Evolutionary conservation across 2,113 vertebrate species (phyloP), one percentile per base, ranked within the genome.

Genomic region (Gallinago undulata): DNA sequence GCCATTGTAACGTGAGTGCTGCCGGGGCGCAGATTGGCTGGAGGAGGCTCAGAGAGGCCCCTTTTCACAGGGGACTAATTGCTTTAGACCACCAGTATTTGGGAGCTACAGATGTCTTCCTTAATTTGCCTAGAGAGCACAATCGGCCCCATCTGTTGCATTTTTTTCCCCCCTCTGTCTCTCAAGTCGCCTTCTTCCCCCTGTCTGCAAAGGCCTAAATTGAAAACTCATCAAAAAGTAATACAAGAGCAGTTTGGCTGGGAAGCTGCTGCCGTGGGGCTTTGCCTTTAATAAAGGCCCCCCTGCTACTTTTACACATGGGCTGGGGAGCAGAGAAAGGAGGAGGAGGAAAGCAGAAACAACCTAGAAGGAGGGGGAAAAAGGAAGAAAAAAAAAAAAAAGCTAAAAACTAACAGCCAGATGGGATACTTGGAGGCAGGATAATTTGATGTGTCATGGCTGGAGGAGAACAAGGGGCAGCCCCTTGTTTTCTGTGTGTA

Each of bases 221-320:
- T 99, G 99, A 99, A 99, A 99, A 99, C 99, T 99, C 99, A 99
- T 99, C 99, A 99, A 99, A 99, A 99, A 99, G 99, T 99, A 99
- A 99, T 99, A 99, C 98, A 99, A 98, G 98, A 99, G 98, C 99
- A 98, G 98, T 99, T 99, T 99, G 98, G 98, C 98, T 98, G 98
- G 97, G 94, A 98, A 98, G 98, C 98, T 98, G 98, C 98, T 98
- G 98, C 98, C 96, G 97, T 98, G 97, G 98, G 98, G 98, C 97
- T 98, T 98, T 98, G 96, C 97, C 97, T 98, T 98, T 98, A 98
- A 98, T 98, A 98, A 98, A 97, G 97, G 98, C 98, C 98, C 97
- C 98, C 99, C 99, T 97, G 98, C 98, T 98, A 98, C 98, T 98
- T 98, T 98, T 98, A 98, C 98, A 98, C 98, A 97, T 90, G 94